phyloP scores from a whole-genome alignment of 2,888 invertebrate genomes.

The Hirtodrosophila duncani region DNA sequence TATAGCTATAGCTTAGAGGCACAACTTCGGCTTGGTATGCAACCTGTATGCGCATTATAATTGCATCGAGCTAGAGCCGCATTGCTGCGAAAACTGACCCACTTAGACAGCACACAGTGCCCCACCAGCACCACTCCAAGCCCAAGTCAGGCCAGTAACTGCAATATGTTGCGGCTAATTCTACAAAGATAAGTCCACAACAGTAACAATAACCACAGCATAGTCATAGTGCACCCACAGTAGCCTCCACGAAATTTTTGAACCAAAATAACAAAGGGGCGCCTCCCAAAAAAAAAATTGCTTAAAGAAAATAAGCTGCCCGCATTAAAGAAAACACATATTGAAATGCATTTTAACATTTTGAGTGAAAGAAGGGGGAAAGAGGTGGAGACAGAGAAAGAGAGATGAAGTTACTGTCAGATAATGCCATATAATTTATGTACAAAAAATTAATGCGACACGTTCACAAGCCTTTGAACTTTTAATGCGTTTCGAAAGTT shows the following conservation, averaged over 20 bases:
- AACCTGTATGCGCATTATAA: constrained; percentile 55
- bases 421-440: constrained; percentile 50
- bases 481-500: constrained; percentile 40
- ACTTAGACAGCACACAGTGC: constrained; percentile 33
- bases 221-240: too few relatives aligned
- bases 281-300: too few relatives aligned
- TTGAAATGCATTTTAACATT: constrained; percentile 24
- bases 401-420: constrained; percentile 8
- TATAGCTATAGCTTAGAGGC: not conserved
- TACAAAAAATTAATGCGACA: constrained; percentile 23
- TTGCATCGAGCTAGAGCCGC: constrained; percentile 45
- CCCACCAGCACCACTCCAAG: constrained; percentile 17
- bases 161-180: too few relatives aligned
- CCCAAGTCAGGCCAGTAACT: too few relatives aligned
- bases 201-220: too few relatives aligned
- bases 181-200: too few relatives aligned
- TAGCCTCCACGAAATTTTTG: too few relatives aligned
- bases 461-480: constrained; percentile 39
- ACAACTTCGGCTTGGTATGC: constrained; percentile 13
- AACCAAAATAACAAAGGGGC: too few relatives aligned
- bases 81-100: constrained; percentile 53
- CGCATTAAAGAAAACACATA: too few relatives aligned
- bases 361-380: not conserved
- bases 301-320: too few relatives aligned
- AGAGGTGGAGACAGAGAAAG: not conserved